A percentile compares a stretch with the other conserved stretches of the same genome.
Evolutionary conservation across 2,888 invertebrate species (phyloP).

Genomic region (Sepiola atlantica): DNA sequence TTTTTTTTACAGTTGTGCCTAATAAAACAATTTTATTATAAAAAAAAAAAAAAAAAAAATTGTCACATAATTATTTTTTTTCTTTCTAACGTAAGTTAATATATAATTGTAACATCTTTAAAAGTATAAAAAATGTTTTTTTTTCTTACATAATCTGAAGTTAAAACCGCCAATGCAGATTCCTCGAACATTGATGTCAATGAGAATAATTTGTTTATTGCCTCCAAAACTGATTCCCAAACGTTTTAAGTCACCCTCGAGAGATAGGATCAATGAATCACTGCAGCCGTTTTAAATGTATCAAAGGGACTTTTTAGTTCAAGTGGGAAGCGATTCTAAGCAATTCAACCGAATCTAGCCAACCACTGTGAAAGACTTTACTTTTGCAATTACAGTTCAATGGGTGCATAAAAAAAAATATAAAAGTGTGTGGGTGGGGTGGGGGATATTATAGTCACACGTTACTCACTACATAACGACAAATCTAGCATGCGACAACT

Average conservation of each 20-base stretch:
- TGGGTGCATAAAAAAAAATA: too few relatives aligned
- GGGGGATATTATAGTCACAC: not conserved
- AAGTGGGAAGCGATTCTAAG: not conserved
- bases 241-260: not conserved
- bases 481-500: not conserved
- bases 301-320: not conserved
- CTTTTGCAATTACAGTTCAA: too few relatives aligned
- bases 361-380: not conserved
- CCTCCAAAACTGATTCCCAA: not conserved
- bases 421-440: too few relatives aligned
- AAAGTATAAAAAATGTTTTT: too few relatives aligned
- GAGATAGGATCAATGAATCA: not conserved
- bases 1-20: too few relatives aligned
- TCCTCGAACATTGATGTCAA: not conserved
- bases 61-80: too few relatives aligned
- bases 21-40: too few relatives aligned
- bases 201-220: not conserved
- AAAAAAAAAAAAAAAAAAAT: too few relatives aligned
- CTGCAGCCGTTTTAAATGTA: not conserved
- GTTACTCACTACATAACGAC: not conserved
- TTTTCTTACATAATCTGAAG: too few relatives aligned
- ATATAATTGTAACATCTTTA: too few relatives aligned
- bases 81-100: too few relatives aligned
- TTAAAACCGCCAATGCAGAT: not conserved
- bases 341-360: not conserved